A percentile compares a stretch with the other conserved stretches of the same genome.
Conservation (phyloP, 2,797 vertebrate genomes). For the Dallia pectoralis region DNA sequence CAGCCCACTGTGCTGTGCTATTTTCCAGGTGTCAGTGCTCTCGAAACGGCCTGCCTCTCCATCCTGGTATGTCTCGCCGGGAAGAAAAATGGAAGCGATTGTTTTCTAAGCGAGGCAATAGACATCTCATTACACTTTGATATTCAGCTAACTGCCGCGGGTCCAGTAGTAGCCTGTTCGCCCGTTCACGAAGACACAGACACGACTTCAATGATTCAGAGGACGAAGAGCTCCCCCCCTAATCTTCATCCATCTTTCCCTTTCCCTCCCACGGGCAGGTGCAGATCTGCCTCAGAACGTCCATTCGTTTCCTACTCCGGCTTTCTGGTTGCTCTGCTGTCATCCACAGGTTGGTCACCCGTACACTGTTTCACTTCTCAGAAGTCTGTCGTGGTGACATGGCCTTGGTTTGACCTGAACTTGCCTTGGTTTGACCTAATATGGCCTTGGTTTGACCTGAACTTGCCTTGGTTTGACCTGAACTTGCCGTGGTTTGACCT, state of each 20-base stretch:
- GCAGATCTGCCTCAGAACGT: slow-evolving; percentile 18
- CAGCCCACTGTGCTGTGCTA: slow-evolving; percentile 54
- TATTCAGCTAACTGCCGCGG: neutral
- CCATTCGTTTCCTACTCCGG: slow-evolving; percentile 46
- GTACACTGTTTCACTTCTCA: neutral
- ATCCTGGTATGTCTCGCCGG: neutral
- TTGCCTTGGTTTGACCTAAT: slow-evolving; percentile 18
- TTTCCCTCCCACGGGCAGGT: slow-evolving; percentile 10
- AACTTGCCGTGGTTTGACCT: slow-evolving; percentile 57
- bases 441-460: slow-evolving; percentile 57
- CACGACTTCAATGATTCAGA: slow-evolving; percentile 2
- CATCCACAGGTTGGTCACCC: neutral
- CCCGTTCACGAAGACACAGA: neutral
- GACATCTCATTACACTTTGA: slow-evolving; percentile 5
- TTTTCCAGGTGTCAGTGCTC: slow-evolving; percentile 10
- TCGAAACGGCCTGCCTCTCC: neutral
- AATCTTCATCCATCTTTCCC: neutral
- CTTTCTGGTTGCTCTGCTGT: slow-evolving; percentile 4
- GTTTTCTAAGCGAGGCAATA: neutral
- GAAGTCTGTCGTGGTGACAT: slow-evolving; percentile 18
- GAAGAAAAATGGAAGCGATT: neutral
- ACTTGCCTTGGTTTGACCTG: slow-evolving; percentile 2
- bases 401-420: slow-evolving; percentile 55
- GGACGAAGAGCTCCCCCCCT: neutral
- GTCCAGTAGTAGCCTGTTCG: neutral